Conservation (phyloP, 2,797 vertebrate genomes). For the Phrynocephalus guinanensis region DNA sequence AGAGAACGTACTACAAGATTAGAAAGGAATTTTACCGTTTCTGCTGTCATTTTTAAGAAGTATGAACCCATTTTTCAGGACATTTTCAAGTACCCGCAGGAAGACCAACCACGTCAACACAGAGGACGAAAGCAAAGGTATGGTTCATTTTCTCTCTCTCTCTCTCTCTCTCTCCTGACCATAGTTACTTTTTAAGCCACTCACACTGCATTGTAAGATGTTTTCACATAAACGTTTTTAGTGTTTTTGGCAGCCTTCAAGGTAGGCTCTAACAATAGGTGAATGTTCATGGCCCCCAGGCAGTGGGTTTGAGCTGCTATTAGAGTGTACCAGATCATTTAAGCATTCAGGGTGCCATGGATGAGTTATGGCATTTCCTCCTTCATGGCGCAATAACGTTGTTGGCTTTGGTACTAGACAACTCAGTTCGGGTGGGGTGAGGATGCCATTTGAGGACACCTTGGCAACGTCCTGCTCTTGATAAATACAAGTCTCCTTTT, state of each 20-base stretch:
- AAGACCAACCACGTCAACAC: constrained; percentile 89
- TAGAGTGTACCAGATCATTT: too few relatives aligned
- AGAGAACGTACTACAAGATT: constrained; percentile 88
- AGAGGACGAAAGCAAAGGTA: constrained; percentile 95
- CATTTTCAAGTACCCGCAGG: constrained; percentile 89
- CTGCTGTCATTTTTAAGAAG: constrained; percentile 95
- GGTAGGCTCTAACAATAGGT: too few relatives aligned
- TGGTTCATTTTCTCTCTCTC: neutral
- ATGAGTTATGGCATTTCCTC: too few relatives aligned
- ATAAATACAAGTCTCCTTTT: too few relatives aligned
- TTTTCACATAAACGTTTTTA: neutral
- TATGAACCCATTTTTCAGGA: constrained; percentile 94
- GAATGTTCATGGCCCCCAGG: too few relatives aligned
- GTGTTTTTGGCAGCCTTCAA: neutral
- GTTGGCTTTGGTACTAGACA: too few relatives aligned
- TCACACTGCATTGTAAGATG: neutral
- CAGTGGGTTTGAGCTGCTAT: too few relatives aligned
- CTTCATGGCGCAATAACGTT: too few relatives aligned
- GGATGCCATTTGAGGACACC: too few relatives aligned
- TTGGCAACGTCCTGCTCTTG: too few relatives aligned
- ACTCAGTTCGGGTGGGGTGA: too few relatives aligned
- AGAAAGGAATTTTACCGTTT: constrained; percentile 94
- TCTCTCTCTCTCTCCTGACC: neutral
- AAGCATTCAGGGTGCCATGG: too few relatives aligned
- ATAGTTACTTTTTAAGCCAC: neutral